phyloP scores from a whole-genome alignment of 2,113 vertebrate species.

The Emydura subglobosa region DNA sequence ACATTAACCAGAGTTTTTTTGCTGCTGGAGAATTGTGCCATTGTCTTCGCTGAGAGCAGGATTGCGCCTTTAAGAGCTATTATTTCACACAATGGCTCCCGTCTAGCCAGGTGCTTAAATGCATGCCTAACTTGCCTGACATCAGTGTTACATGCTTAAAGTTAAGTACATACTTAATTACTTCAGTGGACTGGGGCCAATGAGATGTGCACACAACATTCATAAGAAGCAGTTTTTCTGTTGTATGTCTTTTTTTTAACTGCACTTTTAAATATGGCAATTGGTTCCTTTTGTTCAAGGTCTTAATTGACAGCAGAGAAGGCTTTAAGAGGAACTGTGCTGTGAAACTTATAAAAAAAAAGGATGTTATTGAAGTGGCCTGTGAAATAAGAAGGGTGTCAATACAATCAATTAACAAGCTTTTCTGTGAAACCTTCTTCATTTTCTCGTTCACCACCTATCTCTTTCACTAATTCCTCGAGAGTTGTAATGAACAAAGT shows the following conservation, averaged over 20 bases:
- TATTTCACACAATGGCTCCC: too few relatives aligned
- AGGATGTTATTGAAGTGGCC: not conserved
- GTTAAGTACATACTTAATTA: rapidly evolving
- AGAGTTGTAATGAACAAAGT: not conserved
- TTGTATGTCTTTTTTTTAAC: not conserved
- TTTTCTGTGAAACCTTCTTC: not conserved
- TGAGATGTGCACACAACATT: not conserved
- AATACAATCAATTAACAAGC: not conserved
- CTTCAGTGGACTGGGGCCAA: not conserved
- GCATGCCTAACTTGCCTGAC: not conserved
- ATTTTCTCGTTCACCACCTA: rapidly evolving
- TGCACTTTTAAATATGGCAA: not conserved
- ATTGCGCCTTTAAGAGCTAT: not conserved
- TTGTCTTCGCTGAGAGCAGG: not conserved
- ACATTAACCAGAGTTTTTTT: not conserved
- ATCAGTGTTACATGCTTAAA: not conserved
- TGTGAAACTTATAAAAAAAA: not conserved
- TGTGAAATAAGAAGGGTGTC: not conserved
- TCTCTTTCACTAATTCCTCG: not conserved
- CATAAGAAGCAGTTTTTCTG: rapidly evolving
- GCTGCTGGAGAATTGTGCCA: not conserved
- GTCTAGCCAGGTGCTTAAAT: too few relatives aligned
- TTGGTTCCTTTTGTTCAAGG: not conserved
- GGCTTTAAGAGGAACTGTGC: not conserved
- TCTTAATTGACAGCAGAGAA: not conserved